Percentiles rank a stretch among this genome's conserved stretches.
These are phyloP conservation scores for Drosophila watanabei DNA, from an alignment of 1,140 invertebrate species.

Conservation along the genomic window DNA sequence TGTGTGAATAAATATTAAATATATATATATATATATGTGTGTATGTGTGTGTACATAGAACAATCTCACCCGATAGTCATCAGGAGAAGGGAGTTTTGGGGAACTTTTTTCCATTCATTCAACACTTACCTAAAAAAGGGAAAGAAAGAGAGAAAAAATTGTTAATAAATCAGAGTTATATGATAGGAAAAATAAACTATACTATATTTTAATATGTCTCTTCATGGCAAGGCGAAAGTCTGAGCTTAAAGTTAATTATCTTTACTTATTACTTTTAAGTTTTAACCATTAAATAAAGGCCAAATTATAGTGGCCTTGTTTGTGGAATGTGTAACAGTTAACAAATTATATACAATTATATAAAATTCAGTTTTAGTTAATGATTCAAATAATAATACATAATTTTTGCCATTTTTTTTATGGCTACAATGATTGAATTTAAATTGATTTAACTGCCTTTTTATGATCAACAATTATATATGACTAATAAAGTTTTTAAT, in stretches of 20 bases:
- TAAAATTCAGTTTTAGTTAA: background rate
- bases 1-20: background rate
- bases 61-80: slow-evolving; percentile 60
- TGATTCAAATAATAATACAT: background rate
- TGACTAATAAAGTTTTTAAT: background rate
- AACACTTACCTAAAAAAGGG: slow-evolving; percentile 76
- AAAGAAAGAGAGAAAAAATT: slow-evolving; percentile 8
- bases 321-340: background rate
- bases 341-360: slow-evolving; percentile 5
- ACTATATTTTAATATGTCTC: background rate
- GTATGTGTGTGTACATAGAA: slow-evolving; percentile 41
- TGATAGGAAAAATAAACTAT: background rate
- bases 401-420: slow-evolving; percentile 3
- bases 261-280: background rate
- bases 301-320: background rate
- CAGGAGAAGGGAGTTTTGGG: slow-evolving; percentile 12
- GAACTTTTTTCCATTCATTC: slow-evolving; percentile 13
- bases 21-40: background rate
- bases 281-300: too few species aligned
- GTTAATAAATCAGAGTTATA: slow-evolving; percentile 14
- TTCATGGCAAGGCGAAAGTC: background rate
- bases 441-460: background rate
- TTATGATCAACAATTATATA: background rate
- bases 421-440: background rate
- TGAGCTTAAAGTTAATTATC: background rate